A percentile compares a stretch with the other conserved stretches of the same genome.
Conservation (phyloP, 2,888 invertebrate species). For the Dendrolimus pini region DNA sequence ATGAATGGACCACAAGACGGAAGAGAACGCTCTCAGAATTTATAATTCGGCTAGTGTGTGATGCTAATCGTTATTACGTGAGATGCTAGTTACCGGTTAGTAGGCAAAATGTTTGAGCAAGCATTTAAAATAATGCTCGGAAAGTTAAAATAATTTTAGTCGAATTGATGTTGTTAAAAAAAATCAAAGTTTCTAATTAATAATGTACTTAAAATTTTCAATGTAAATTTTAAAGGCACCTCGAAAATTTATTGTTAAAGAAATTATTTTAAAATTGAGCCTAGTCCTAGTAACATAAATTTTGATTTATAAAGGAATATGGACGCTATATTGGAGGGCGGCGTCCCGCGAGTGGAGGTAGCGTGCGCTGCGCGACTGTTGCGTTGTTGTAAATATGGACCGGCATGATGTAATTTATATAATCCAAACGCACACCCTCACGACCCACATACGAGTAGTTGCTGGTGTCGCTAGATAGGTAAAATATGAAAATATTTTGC, state of each 20-base stretch:
- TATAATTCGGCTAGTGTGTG: constrained; percentile 60
- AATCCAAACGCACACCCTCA: constrained; percentile 49
- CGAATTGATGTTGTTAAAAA: constrained; percentile 73
- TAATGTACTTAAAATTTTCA: constrained; percentile 73
- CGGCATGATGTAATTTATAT: constrained; percentile 17
- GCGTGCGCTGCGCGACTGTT: constrained; percentile 6
- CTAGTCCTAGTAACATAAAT: constrained; percentile 72
- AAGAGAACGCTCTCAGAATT: constrained; percentile 67
- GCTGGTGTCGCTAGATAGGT: constrained; percentile 45
- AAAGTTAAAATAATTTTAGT: constrained; percentile 64
- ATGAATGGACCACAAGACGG: constrained; percentile 69
- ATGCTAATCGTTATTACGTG: constrained; percentile 39
- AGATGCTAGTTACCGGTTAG: constrained; percentile 63
- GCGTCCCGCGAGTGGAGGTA: constrained; percentile 13
- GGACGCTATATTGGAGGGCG: constrained; percentile 36
- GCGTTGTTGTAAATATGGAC: constrained; percentile 33
- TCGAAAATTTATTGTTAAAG: constrained; percentile 58
- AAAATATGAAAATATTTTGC: constrained; percentile 45
- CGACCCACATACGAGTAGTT: constrained; percentile 28
- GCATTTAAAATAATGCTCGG: constrained; percentile 72
- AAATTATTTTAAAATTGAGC: constrained; percentile 65
- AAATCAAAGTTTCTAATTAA: constrained; percentile 71
- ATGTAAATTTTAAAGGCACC: constrained; percentile 71
- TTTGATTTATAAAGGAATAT: constrained; percentile 49
- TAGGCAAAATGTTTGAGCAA: constrained; percentile 69